A percentile compares a stretch with the other conserved stretches of the same genome.
Evolutionary conservation across 2,113 vertebrate genomes (phyloP).

Genomic region (Pygoscelis antarcticus): DNA sequence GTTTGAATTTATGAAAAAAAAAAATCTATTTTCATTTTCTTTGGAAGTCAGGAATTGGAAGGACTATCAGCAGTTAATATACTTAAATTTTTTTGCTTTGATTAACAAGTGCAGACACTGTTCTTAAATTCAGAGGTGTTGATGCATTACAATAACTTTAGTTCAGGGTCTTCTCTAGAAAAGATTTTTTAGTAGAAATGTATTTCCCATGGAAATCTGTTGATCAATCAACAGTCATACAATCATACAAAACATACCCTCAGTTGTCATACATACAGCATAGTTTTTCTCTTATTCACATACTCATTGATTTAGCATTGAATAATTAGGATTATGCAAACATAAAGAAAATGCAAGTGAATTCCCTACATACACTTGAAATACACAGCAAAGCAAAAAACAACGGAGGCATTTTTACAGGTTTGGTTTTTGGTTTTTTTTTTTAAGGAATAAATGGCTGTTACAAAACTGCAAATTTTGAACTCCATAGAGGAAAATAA

Average conservation of each 20-base stretch:
- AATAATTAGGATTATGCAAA: neutral
- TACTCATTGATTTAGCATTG: neutral
- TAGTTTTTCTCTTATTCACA: neutral
- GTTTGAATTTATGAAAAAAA: neutral
- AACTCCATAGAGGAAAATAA: neutral
- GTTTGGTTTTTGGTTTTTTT: no score
- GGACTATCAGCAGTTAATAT: neutral
- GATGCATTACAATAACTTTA: neutral
- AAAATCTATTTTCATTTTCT: neutral
- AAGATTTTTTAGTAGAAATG: neutral
- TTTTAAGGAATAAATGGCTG: neutral
- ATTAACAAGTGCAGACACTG: neutral
- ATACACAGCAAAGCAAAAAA: neutral
- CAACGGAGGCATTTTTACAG: rapidly evolving
- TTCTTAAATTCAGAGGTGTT: neutral
- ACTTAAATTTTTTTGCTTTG: neutral
- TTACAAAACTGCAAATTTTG: neutral
- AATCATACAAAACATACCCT: neutral
- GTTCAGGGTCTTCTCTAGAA: neutral
- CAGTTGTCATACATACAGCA: neutral
- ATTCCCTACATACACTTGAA: neutral
- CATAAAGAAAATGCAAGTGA: neutral
- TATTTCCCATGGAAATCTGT: neutral
- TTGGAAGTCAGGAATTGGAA: neutral
- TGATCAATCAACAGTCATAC: neutral